Percentiles rank a stretch among this genome's conserved stretches.
These are phyloP conservation scores for Orientallactaga sibirica DNA, from an alignment of 2,797 vertebrate genomes.

Conservation along the genomic window DNA sequence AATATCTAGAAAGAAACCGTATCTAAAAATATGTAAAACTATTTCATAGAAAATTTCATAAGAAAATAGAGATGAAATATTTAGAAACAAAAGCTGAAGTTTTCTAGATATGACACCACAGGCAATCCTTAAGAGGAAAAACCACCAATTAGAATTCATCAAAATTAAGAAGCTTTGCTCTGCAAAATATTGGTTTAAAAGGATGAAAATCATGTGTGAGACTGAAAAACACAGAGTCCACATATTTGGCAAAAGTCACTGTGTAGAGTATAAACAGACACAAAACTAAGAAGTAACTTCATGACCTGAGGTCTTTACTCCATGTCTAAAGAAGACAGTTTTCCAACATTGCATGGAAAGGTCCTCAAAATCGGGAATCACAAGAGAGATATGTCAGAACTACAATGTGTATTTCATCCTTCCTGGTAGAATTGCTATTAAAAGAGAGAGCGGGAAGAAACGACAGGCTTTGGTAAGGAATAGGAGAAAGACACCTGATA, in stretches of 20 bases:
- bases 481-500: not conserved
- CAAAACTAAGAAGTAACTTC: not conserved
- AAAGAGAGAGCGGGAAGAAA: not conserved
- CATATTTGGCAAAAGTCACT: not conserved
- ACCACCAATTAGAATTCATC: not conserved
- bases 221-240: not conserved
- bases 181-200: not conserved
- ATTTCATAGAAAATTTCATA: not conserved
- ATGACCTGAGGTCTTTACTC: no score
- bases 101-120: not conserved
- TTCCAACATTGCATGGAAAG: not conserved
- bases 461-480: not conserved
- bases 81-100: not conserved
- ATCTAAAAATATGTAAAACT: not conserved
- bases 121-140: not conserved
- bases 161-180: conserved; percentile 6
- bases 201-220: not conserved
- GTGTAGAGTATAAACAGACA: not conserved
- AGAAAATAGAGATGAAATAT: conserved; percentile 26
- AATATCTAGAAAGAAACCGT: not conserved
- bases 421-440: not conserved
- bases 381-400: not conserved
- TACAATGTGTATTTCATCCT: not conserved
- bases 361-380: not conserved
- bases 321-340: not conserved